Evolutionary conservation across 2,797 vertebrate genomes (phyloP).

Genomic region (Propithecus perrieri): DNA sequence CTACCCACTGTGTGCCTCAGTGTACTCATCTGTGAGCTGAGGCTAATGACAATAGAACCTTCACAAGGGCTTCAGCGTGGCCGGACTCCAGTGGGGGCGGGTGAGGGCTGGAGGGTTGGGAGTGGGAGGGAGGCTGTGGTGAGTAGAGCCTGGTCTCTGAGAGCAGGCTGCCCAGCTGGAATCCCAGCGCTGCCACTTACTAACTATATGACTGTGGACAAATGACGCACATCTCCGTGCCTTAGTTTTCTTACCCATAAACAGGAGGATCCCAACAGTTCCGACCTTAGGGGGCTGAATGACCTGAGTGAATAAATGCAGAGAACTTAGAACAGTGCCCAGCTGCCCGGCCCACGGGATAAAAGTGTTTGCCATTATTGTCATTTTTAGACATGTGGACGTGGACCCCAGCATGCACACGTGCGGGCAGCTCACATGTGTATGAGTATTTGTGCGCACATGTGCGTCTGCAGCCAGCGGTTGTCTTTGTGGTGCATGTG

Average conservation of each 20-base stretch:
- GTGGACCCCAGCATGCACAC: accelerated
- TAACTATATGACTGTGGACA: not conserved
- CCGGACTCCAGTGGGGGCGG: not conserved
- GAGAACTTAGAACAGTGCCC: not conserved
- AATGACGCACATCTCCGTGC: not conserved
- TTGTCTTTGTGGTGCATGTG: not conserved
- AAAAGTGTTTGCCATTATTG: not conserved
- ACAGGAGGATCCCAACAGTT: not conserved
- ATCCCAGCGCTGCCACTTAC: not conserved
- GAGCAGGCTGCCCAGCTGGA: not conserved
- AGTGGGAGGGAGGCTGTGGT: not conserved
- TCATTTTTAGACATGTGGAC: not conserved
- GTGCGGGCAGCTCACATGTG: not conserved
- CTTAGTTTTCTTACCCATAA: not conserved
- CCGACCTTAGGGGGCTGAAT: not conserved
- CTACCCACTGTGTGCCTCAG: not conserved
- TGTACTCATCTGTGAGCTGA: not conserved
- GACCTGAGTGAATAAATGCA: not conserved
- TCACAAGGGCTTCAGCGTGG: not conserved
- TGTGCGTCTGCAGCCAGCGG: not conserved
- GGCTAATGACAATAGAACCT: not conserved
- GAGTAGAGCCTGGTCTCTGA: not conserved
- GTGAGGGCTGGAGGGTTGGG: not conserved
- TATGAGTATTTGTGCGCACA: accelerated
- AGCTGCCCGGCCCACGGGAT: not conserved